A percentile compares a stretch with the other conserved stretches of the same genome.
These are phyloP conservation scores for Synergus itoensis DNA, from an alignment of 2,888 invertebrate species.

Conservation along the genomic window DNA sequence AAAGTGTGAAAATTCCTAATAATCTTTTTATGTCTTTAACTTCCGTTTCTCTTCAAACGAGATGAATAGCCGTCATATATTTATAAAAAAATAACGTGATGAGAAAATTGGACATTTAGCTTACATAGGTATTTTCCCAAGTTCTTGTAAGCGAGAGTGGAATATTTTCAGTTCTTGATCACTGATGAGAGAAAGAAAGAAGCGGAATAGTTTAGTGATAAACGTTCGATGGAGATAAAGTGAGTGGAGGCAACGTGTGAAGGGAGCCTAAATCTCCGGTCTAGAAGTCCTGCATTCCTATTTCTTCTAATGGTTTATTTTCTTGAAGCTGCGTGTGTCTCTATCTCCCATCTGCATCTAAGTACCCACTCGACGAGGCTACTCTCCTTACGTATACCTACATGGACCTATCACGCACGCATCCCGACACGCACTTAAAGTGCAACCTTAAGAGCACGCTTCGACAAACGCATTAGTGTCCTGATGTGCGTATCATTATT, in stretches of 20 bases:
- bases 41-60: too few species aligned
- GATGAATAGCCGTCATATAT: too few species aligned
- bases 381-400: conserved; percentile 30
- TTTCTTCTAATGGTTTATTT: conserved; percentile 62
- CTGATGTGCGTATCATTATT: conserved; percentile 46
- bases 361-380: conserved; percentile 44
- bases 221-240: conserved; percentile 16
- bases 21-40: too few species aligned
- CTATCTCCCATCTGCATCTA: conserved; percentile 64
- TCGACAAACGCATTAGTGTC: conserved; percentile 49
- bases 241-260: conserved; percentile 42
- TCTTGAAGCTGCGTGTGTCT: conserved; percentile 58
- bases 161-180: neutral
- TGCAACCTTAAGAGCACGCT: conserved; percentile 47
- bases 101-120: too few species aligned
- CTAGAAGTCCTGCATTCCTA: conserved; percentile 59
- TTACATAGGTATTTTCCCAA: neutral
- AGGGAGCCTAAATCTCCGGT: conserved; percentile 55
- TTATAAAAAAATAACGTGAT: too few species aligned
- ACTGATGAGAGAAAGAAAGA: neutral
- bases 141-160: neutral
- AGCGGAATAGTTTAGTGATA: conserved; percentile 9
- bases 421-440: conserved; percentile 45
- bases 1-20: neutral
- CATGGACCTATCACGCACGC: conserved; percentile 34